Evolutionary conservation across 2,888 invertebrate species (phyloP), one percentile per base, ranked within the genome.

Genomic region (Siphonodentalium dalli): DNA sequence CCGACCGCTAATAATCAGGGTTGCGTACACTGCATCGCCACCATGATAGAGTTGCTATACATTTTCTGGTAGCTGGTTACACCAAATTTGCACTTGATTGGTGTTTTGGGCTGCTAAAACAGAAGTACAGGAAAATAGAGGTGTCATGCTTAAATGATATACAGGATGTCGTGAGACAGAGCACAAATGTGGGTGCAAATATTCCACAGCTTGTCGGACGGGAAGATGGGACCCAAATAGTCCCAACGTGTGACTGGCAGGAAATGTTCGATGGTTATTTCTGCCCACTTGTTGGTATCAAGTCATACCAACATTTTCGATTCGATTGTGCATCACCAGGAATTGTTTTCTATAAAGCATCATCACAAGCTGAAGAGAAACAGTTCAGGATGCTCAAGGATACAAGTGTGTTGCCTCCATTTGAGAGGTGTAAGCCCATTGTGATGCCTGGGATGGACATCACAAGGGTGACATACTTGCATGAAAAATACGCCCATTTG

Each of bases 41-140:
- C 11, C 54, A 55, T 31, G 13, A 20, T 15, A 21, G 24, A 1
- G 34, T 55, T 23, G 35, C 45, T 8, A 9, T 48, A 9, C 46
- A 45, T 38, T 58, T 54, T 29, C 33, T 61, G 29, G 37, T 45
- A 15, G 34, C 44, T 8, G 57, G 59, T 5, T 56, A 61, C 31
- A 57, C 59, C 5, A 60, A 60, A 37, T 60, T 60, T 40, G 35
- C 56, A 3, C 61, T 59, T 28, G 62, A n/a, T n/a, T n/a, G n/a
- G n/a, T n/a, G n/a, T n/a, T n/a, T n/a, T n/a, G n/a, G n/a, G n/a
- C n/a, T n/a, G 0, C n/a, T 61, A 9, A 61, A 63, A 31, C 23
- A 33, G 6, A 23, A 31, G 9, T 63, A 33, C 28, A 33, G 47
- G 6, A 8, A 33, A 13, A 20, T 27, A 6, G 9, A 20, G 6